A percentile compares a stretch with the other conserved stretches of the same genome.
phyloP scores from a whole-genome alignment of 92 coral and sea anemone genomes.

The Palythoa grandiflora region DNA sequence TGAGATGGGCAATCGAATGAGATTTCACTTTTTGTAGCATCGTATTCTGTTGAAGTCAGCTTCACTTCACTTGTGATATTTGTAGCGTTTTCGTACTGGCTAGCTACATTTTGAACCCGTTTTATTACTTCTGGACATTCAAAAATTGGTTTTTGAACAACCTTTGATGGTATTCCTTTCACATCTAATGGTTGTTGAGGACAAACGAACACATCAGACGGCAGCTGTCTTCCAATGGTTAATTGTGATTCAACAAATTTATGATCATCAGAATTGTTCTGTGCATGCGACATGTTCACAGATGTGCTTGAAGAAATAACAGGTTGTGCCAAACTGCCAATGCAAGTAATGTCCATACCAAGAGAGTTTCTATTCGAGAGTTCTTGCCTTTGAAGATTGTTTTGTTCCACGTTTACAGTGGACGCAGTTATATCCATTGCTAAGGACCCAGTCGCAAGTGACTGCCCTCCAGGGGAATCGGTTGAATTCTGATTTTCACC shows the following conservation, averaged over 20 bases:
- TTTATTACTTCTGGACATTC: background rate
- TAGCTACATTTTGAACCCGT: background rate
- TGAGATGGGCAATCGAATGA: background rate
- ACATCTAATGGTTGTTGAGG: background rate
- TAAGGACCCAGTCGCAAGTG: background rate
- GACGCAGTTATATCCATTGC: slow-evolving; percentile 27
- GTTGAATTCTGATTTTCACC: background rate
- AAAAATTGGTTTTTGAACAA: background rate
- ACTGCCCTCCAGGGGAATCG: background rate
- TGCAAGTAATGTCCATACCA: slow-evolving; percentile 9
- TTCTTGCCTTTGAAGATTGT: background rate
- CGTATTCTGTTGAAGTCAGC: background rate
- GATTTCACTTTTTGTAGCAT: background rate
- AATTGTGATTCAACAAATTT: background rate
- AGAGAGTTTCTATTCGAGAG: background rate
- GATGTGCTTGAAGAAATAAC: background rate
- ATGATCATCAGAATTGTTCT: background rate
- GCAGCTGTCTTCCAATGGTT: background rate
- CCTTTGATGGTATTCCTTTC: background rate
- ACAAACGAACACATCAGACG: background rate
- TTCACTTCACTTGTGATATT: background rate
- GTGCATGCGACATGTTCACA: background rate
- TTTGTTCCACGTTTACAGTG: background rate
- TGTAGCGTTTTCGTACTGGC: background rate
- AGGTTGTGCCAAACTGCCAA: slow-evolving; percentile 5